Evolutionary conservation across 2,113 vertebrate genomes (phyloP).

Genomic region (Pardalotus punctatus): DNA sequence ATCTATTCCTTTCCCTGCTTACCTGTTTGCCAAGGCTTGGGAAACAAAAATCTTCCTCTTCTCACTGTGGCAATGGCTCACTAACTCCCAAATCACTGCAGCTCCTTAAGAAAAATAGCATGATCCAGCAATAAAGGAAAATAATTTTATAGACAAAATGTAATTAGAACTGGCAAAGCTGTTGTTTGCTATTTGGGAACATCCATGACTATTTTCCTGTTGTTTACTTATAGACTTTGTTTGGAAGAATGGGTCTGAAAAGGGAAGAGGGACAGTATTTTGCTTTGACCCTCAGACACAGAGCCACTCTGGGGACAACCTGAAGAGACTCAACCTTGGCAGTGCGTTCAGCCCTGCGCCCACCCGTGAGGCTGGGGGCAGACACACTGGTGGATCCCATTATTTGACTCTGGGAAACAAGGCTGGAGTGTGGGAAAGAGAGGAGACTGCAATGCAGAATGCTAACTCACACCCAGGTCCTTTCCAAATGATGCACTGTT

Average conservation of each 20-base stretch:
- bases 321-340: fast-evolving
- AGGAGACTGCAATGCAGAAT: not conserved
- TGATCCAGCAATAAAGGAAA: not conserved
- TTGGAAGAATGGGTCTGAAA: not conserved
- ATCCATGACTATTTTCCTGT: not conserved
- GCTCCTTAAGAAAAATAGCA: not conserved
- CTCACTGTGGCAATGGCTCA: not conserved
- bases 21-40: not conserved
- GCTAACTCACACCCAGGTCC: not conserved
- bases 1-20: not conserved
- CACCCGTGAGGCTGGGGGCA: not conserved
- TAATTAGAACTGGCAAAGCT: not conserved
- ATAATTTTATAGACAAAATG: not conserved
- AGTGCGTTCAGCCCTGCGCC: not conserved
- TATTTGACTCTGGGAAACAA: not conserved
- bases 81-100: not conserved
- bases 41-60: not conserved
- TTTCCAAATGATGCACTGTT: not conserved
- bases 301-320: not conserved
- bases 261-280: not conserved
- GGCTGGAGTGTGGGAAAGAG: not conserved
- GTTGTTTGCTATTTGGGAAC: not conserved
- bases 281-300: not conserved
- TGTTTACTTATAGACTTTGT: not conserved
- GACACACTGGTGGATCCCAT: not conserved